Evolutionary conservation across 1,140 invertebrate genomes (phyloP), one percentile per base, ranked within the genome.

Genomic region (Neodiprion lecontei): DNA sequence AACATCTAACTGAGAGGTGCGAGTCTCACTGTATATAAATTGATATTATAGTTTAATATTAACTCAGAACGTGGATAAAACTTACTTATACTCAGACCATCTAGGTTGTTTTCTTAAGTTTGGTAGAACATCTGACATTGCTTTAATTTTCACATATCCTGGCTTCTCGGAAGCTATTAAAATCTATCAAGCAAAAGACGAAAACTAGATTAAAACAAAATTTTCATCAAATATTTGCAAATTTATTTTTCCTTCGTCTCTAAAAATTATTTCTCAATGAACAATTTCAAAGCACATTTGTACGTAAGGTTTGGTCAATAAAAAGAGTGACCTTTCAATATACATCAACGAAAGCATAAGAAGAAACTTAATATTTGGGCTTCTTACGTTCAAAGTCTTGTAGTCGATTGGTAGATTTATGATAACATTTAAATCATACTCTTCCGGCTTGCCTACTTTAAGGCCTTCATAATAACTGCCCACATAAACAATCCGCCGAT

Each of bases 401-500:
- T 84, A 79, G 21, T 78, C 83, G 82, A 83, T 74, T 80, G 89
- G 89, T 9, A 91, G 74, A 4, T 82, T 80, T 10, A 91, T 84
- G 9, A 90, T 81, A 4, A 91, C 81, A 81, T 91, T 87, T 76
- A 91, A 82, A 81, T 91, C 90, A 77, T 88, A 91, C 78, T 91
- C 91, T 76, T 90, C 86, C 3, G 90, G 86, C 53, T 84, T 85
- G 0, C 85, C 86, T 10, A 90, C 86, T 80, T 88, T 90, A 14
- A 90, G 86, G 8, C 84, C 84, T 76, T 91, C 90, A 73, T 88
- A 90, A 28, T 87, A 90, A 76, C 90, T 91, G 0, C 90, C 91
- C 5, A 86, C 88, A 70, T 85, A 90, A 75, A 88, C 85, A 4
- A 87, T 83, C 77, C 83, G 73, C 21, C 81, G 79, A 72, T 77